phyloP scores from a whole-genome alignment of 2,113 vertebrate genomes.

The Centrocercus urophasianus region DNA sequence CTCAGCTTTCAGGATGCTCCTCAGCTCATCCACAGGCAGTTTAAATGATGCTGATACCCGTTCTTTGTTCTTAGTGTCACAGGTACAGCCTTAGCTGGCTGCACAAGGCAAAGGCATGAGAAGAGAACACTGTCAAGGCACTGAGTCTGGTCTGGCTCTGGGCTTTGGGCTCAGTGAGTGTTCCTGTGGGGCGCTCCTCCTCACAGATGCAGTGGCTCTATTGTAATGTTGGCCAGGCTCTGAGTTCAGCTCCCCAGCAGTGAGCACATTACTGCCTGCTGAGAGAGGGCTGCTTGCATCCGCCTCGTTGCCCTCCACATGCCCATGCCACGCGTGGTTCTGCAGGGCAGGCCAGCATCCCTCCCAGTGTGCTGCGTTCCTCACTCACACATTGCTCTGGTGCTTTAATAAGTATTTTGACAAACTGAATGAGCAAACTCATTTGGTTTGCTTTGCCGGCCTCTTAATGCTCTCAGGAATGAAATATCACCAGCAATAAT shows the following conservation, averaged over 20 bases:
- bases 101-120: neutral
- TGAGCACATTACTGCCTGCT: neutral
- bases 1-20: neutral
- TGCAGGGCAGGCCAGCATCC: neutral
- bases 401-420: slow-evolving; percentile 7
- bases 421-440: neutral
- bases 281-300: neutral
- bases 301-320: neutral
- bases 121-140: neutral
- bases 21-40: neutral
- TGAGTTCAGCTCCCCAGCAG: neutral
- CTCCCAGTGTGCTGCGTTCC: neutral
- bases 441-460: slow-evolving; percentile 21
- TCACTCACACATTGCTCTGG: neutral
- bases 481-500: neutral
- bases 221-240: neutral
- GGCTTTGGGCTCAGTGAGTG: neutral
- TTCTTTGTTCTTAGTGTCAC: neutral
- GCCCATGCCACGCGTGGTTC: neutral
- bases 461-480: slow-evolving; percentile 23
- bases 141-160: neutral
- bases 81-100: neutral
- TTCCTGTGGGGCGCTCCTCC: neutral
- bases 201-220: neutral
- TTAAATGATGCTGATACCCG: neutral